Evolutionary conservation across 1,140 invertebrate species (phyloP), one percentile per base, ranked within the genome.

Genomic region (Macrotrachela quadricornifera): DNA sequence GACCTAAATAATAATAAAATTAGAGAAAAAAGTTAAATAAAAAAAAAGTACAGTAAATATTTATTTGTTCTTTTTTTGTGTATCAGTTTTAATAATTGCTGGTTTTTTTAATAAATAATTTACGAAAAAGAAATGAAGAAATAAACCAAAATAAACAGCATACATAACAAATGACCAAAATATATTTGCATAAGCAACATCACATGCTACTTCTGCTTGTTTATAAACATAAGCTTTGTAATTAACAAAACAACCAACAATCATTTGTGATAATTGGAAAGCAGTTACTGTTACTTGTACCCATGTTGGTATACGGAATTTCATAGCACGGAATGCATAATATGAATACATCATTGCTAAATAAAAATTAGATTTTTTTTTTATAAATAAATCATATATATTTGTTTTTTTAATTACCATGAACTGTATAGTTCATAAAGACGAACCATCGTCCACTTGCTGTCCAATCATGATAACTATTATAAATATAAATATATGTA

Each of bases 381-480:
- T 30, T 30, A 30, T 2, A 30, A 30, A 30, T 30, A 30, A 30
- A 30, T 30, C 21, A 4, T 30, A 8, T 30, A 4, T 30, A 4
- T 30, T 30, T 30, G 2, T 8, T 2, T 4, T 30, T 30, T 2
- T 4, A 30, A 4, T 30, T 30, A 30, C 21, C 49, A 72, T 97
- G 92, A 18, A 97, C 88, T 59, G 80, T 82, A 70, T 88, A 97
- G 71, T 97, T 97, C 83, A 97, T 92, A n/a, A 87, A 83, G 63
- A 95, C 84, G 69, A 91, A 96, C 90, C 91, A 97, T 46, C 87
- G 76, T 44, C 54, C 54, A 30, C 40, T 49, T 0, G 37, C 54
- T 44, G 48, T 51, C 37, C 42, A 50, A 36, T 55, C 40, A 15
- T 42, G 40, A 42, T 42, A 42, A 30, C 21, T 30, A 30, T 30